These are phyloP conservation scores for Istiophorus platypterus DNA, from an alignment of 2,113 vertebrate genomes.

Conservation along the genomic window DNA sequence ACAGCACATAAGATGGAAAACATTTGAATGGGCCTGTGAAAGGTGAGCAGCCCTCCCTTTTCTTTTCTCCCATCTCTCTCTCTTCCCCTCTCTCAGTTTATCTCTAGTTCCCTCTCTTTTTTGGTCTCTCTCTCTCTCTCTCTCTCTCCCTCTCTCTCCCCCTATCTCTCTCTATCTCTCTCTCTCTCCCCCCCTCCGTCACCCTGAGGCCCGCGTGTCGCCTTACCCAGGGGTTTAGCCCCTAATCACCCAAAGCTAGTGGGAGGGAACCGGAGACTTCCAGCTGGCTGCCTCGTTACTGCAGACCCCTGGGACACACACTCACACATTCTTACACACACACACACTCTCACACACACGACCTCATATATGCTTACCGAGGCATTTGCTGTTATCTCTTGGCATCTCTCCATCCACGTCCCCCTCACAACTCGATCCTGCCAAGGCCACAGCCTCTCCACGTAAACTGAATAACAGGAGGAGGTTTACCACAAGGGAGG, in stretches of 20 bases:
- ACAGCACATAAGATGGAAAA: constrained; percentile 74
- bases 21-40: constrained; percentile 69
- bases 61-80: constrained; percentile 25
- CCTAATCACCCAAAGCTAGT: constrained; percentile 78
- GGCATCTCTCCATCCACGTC: constrained; percentile 74
- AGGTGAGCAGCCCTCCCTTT: constrained; percentile 64
- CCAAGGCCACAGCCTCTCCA: constrained; percentile 65
- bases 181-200: constrained; percentile 5
- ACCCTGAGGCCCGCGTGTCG: constrained; percentile 64
- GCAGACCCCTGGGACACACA: constrained; percentile 58
- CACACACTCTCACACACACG: constrained; percentile 67
- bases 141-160: constrained; percentile 28
- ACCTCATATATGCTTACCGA: constrained; percentile 75
- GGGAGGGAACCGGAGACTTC: constrained; percentile 78
- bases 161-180: not conserved
- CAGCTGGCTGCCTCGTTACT: constrained; percentile 82
- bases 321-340: constrained; percentile 18
- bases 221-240: constrained; percentile 77
- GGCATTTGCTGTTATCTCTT: constrained; percentile 79
- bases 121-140: constrained; percentile 5
- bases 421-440: constrained; percentile 60
- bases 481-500: constrained; percentile 39
- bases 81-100: not conserved
- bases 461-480: constrained; percentile 68
- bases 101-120: not conserved